These are phyloP conservation scores for Pterophyllum scalare DNA, from an alignment of 2,113 vertebrate genomes.

Conservation along the genomic window DNA sequence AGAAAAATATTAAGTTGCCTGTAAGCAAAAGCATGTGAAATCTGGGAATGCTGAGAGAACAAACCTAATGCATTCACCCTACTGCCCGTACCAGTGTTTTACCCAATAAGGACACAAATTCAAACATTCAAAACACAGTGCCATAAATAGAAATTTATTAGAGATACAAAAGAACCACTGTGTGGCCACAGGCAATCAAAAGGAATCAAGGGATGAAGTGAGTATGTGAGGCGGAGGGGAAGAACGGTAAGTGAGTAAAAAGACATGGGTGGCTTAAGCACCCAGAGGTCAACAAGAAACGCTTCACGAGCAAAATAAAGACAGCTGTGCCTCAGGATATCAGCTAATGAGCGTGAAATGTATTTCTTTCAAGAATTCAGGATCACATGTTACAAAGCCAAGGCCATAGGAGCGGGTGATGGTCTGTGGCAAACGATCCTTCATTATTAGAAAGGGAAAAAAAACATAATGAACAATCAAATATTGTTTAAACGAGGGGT, in stretches of 20 bases:
- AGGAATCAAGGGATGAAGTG: conserved; percentile 22
- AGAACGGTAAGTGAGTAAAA: conserved; percentile 12
- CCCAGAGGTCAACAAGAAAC: conserved; percentile 62
- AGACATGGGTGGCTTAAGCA: conserved; percentile 41
- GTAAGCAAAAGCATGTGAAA: neutral
- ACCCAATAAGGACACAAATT: conserved; percentile 17
- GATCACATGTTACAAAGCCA: neutral
- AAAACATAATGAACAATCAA: conserved; percentile 2
- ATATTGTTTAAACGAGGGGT: conserved; percentile 21
- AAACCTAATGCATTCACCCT: neutral
- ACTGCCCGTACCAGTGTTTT: neutral
- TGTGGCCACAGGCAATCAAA: conserved; percentile 33
- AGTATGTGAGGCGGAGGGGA: neutral
- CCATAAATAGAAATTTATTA: conserved; percentile 43
- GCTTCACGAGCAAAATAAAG: conserved; percentile 48
- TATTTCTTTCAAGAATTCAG: conserved; percentile 28
- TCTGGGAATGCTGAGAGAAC: neutral
- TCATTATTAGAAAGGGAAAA: conserved; percentile 29
- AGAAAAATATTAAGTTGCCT: conserved; percentile 1
- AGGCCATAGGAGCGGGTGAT: conserved; percentile 34
- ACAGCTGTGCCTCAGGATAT: conserved; percentile 66
- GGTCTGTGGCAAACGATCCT: conserved; percentile 49
- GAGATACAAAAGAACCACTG: conserved; percentile 1
- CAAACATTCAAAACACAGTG: neutral
- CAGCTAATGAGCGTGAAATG: conserved; percentile 64